phyloP scores from a whole-genome alignment of 2,113 vertebrate genomes.

The Chrysochloris asiatica region DNA sequence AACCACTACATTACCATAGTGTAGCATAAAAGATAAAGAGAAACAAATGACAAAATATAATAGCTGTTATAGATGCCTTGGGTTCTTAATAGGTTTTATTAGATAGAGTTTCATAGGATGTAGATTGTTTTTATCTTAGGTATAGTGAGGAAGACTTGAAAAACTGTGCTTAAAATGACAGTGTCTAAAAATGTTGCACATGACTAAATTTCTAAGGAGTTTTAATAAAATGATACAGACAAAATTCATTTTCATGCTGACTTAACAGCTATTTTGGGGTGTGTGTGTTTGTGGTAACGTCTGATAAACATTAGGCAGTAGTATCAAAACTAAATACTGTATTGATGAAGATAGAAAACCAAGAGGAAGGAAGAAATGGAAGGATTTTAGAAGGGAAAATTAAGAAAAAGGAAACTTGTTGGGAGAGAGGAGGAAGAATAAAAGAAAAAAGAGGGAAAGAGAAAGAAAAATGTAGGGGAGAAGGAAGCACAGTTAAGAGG shows the following conservation, averaged over 20 bases:
- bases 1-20: too few relatives aligned
- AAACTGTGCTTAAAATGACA: background rate
- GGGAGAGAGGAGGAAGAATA: background rate
- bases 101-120: background rate
- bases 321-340: background rate
- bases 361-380: background rate
- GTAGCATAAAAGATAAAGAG: background rate
- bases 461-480: background rate
- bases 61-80: background rate
- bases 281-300: background rate
- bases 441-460: background rate
- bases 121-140: background rate
- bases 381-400: background rate
- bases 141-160: background rate
- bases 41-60: background rate
- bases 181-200: background rate
- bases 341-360: constrained; percentile 7
- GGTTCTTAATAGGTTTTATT: constrained; percentile 16
- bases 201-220: background rate
- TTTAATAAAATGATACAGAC: background rate
- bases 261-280: background rate
- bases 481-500: background rate
- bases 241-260: background rate
- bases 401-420: background rate
- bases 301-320: background rate